These are phyloP conservation scores for Alligator sinensis DNA, from an alignment of 2,113 vertebrate genomes.

Conservation along the genomic window DNA sequence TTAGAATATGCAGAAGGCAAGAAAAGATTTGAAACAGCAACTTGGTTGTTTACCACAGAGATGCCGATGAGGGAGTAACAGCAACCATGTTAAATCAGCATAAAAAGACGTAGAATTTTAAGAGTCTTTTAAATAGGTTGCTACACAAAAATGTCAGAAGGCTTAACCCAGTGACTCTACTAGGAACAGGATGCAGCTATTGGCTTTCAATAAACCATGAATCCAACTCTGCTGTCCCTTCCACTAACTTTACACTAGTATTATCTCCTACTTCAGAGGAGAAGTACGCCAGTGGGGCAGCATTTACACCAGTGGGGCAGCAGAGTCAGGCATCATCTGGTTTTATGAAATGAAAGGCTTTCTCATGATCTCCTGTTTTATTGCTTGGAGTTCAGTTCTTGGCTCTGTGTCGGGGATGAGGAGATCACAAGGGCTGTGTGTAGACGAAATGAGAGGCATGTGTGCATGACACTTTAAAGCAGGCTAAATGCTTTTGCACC, in stretches of 20 bases:
- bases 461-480: too few species aligned
- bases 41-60: neutral
- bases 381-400: neutral
- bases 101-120: neutral
- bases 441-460: too few species aligned
- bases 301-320: neutral
- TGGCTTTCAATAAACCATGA: neutral
- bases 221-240: neutral
- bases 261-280: neutral
- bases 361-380: neutral
- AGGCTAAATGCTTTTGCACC: too few species aligned
- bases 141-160: neutral
- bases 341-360: neutral
- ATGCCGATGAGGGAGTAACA: neutral
- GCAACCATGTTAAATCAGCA: neutral
- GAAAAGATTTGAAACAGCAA: neutral
- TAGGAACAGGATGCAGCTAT: neutral
- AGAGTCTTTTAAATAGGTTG: neutral
- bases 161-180: neutral
- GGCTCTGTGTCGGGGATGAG: neutral
- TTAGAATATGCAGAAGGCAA: neutral
- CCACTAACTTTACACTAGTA: neutral
- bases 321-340: neutral
- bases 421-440: neutral
- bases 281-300: neutral